phyloP scores from a whole-genome alignment of 2,888 invertebrate species.

The Hirtodrosophila alboralis region DNA sequence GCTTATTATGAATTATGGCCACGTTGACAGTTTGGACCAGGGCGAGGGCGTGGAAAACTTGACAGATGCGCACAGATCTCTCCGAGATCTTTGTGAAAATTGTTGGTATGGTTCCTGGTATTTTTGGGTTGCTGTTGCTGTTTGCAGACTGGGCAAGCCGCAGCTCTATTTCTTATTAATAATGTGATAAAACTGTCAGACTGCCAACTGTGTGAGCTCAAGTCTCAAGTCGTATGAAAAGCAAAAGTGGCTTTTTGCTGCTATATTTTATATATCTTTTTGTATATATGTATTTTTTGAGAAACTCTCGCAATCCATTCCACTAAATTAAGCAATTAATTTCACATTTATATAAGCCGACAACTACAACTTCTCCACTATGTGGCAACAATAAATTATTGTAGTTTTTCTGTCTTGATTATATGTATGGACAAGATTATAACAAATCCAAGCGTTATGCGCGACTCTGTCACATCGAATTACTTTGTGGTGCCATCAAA shows the following conservation, averaged over 20 bases:
- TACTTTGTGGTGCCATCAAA: constrained; percentile 49
- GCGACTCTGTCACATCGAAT: constrained; percentile 62
- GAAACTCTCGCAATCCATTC: constrained; percentile 74
- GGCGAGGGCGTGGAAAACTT: constrained; percentile 78
- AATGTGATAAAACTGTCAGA: constrained; percentile 76
- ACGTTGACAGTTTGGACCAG: constrained; percentile 77
- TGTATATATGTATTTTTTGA: constrained; percentile 10
- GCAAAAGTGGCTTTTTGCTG: constrained; percentile 50
- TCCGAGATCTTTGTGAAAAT: constrained; percentile 10
- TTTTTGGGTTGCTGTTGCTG: constrained; percentile 23
- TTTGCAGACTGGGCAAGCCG: constrained; percentile 25
- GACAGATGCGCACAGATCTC: constrained; percentile 75
- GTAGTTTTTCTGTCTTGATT: constrained; percentile 31
- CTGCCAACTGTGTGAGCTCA: constrained; percentile 60
- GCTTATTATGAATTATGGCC: constrained; percentile 77
- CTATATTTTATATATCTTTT: no score
- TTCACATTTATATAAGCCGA: constrained; percentile 75
- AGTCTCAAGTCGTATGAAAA: constrained; percentile 41
- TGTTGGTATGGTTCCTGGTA: constrained; percentile 51
- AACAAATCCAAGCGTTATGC: constrained; percentile 50
- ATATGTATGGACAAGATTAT: constrained; percentile 43
- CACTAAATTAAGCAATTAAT: constrained; percentile 80
- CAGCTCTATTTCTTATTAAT: constrained; percentile 76
- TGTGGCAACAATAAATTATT: constrained; percentile 68
- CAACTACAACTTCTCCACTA: constrained; percentile 57